phyloP scores from a whole-genome alignment of 2,797 vertebrate genomes.

The Brachyrhaphis roseni region DNA sequence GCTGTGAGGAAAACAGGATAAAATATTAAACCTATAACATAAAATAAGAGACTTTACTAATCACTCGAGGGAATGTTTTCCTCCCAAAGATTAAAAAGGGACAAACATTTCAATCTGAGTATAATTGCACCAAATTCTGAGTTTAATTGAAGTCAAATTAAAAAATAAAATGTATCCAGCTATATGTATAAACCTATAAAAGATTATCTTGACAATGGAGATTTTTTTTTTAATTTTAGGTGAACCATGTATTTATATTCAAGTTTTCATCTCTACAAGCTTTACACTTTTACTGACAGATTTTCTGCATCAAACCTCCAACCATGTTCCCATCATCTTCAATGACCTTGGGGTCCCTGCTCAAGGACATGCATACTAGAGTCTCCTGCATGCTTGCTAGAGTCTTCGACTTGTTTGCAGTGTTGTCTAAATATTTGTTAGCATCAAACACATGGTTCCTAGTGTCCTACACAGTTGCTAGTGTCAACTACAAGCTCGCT shows the following conservation, averaged over 20 bases:
- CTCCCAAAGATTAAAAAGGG: not conserved
- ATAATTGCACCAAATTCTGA: not conserved
- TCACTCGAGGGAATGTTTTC: not conserved
- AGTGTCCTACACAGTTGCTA: no score
- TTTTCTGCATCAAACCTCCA: not conserved
- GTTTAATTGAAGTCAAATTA: not conserved
- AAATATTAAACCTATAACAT: not conserved
- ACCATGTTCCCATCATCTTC: not conserved
- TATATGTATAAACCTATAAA: not conserved
- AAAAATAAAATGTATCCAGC: not conserved
- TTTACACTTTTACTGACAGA: not conserved
- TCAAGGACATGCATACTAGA: not conserved
- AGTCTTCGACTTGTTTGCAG: not conserved
- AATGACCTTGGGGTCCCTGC: not conserved
- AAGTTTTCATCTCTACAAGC: not conserved
- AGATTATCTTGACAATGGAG: not conserved
- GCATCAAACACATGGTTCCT: no score
- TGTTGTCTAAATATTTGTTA: not conserved
- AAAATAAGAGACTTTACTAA: not conserved
- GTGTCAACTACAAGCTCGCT: no score
- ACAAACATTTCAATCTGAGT: not conserved
- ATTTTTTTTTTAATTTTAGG: not conserved
- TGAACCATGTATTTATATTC: no score
- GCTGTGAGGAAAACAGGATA: slow-evolving; percentile 8
- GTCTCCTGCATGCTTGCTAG: no score